A percentile compares a stretch with the other conserved stretches of the same genome.
Evolutionary conservation across 35 echinoderm and acorn worm species (phyloP).

Genomic region (Holothuria glaberrima): DNA sequence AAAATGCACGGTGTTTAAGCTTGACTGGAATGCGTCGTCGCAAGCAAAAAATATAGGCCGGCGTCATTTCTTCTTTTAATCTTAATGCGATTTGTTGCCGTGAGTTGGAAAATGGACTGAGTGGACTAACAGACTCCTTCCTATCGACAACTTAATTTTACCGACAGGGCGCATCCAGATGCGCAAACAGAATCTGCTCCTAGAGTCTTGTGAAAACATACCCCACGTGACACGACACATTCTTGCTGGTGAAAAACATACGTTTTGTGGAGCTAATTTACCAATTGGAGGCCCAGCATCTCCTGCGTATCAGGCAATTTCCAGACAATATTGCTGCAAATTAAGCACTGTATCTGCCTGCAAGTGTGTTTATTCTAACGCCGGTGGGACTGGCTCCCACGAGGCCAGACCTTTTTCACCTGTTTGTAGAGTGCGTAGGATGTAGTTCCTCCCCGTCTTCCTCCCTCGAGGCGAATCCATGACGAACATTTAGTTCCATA

Average conservation of each 20-base stretch:
- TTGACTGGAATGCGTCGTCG: no score
- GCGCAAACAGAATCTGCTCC: no score
- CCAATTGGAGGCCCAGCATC: slow-evolving; percentile 14
- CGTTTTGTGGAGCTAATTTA: slow-evolving; percentile 34
- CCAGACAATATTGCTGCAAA: slow-evolving; percentile 46
- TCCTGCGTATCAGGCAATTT: slow-evolving; percentile 23
- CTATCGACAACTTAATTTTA: no score
- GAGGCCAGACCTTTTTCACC: slow-evolving; percentile 48
- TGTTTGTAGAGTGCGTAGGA: slow-evolving; percentile 44
- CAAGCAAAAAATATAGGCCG: no score
- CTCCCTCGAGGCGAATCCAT: slow-evolving; percentile 34
- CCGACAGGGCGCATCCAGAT: no score
- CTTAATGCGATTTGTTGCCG: no score
- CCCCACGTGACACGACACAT: not conserved
- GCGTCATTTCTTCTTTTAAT: no score
- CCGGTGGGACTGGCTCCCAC: slow-evolving; percentile 25
- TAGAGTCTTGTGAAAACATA: no score
- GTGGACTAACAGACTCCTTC: no score
- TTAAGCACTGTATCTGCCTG: slow-evolving; percentile 48
- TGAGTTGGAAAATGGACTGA: no score
- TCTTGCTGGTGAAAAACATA: slow-evolving; percentile 31
- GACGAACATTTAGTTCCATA: slow-evolving; percentile 40
- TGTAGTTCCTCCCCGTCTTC: slow-evolving; percentile 15
- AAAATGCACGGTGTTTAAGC: no score
- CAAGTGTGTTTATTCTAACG: slow-evolving; percentile 43